Evolutionary conservation across 2,888 invertebrate species (phyloP), one percentile per base, ranked within the genome.

Genomic region (Quadroppia sp.): DNA sequence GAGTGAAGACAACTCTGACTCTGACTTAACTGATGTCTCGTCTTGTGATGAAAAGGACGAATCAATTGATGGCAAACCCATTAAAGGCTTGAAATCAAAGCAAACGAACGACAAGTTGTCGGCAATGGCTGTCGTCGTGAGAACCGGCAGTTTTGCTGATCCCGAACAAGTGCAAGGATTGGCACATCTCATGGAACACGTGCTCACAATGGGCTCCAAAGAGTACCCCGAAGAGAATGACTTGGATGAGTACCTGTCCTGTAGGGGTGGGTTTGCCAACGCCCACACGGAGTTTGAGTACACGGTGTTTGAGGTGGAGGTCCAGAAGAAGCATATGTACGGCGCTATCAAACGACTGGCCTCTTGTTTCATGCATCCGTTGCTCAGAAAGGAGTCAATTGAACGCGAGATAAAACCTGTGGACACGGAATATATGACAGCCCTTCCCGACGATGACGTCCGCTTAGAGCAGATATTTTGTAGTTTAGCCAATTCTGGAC

Each of bases 101-200:
- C n/a, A n/a, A n/a, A 36, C 17, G 6, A 73, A 72, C 42, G 70
- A 71, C 0, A 75, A 75, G 56, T n/a, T 56, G 2, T 71, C 74
- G 25, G 74, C 74, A 13, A 53, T 64, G 30, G 71, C 56, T 40
- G 13, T 76, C 1, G 61, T 45, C 7, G 76, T 76, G 9, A n/a
- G 71, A 20, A 59, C 72, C 53, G 76, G 76, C 11, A 53, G 40
- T 40, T 59, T 76, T 11, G 17, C 30, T 23, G 75, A 77, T 74
- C 76, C 77, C 20, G 36, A 71, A 11, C 36, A 74, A 32, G 28
- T 76, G 25, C 74, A 56, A 36, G 77, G 77, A 2, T 50, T 77
- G 48, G 76, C 77, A 0, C 77, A 77, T 48, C 50, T 76, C 30
- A 25, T 75, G 15, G 77, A 77, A 53, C 77, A 77, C 69, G 76